These are phyloP conservation scores for Salticus scenicus DNA, from an alignment of 2,888 invertebrate species.

Conservation along the genomic window DNA sequence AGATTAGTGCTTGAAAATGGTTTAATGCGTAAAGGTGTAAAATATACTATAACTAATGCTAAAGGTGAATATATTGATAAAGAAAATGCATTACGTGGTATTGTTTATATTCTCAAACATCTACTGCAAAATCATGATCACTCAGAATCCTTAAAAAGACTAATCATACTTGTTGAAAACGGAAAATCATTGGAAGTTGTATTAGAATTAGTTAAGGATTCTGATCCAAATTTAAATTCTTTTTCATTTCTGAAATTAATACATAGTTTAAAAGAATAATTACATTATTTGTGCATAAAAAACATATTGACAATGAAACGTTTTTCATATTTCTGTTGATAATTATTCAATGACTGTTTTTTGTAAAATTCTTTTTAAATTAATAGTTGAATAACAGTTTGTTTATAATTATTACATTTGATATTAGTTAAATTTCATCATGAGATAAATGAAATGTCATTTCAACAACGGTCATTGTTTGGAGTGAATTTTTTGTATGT, in stretches of 20 bases:
- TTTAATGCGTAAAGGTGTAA: slow-evolving; percentile 60
- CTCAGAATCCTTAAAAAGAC: background rate
- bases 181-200: slow-evolving; percentile 18
- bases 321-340: no score
- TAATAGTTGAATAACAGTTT: no score
- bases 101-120: slow-evolving; percentile 31
- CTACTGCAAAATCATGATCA: slow-evolving; percentile 21
- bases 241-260: slow-evolving; percentile 49
- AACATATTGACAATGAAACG: no score
- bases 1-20: slow-evolving; percentile 69
- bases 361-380: no score
- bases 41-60: background rate
- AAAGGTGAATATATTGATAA: slow-evolving; percentile 23
- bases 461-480: no score
- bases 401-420: no score
- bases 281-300: no score
- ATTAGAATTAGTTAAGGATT: slow-evolving; percentile 12
- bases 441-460: no score
- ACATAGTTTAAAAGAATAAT: slow-evolving; percentile 15
- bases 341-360: no score
- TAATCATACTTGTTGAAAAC: slow-evolving; percentile 25
- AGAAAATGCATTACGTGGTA: slow-evolving; percentile 10
- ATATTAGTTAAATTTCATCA: no score
- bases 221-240: background rate
- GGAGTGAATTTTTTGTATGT: no score